phyloP scores from a whole-genome alignment of 2,797 vertebrate genomes.

The Syngnathus acus region DNA sequence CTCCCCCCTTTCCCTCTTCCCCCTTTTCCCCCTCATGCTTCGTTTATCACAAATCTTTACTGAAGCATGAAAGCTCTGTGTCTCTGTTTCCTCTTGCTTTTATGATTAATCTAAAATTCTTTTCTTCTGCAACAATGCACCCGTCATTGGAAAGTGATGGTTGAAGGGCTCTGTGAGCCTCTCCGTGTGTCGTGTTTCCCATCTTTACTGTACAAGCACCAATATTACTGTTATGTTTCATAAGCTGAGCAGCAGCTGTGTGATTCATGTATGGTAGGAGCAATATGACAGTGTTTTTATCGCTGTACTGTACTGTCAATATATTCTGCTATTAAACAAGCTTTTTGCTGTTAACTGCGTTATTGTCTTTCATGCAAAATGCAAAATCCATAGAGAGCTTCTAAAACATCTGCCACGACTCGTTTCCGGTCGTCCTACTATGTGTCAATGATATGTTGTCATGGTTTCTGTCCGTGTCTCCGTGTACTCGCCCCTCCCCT shows the following conservation, averaged over 20 bases:
- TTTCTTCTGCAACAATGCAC: slow-evolving; percentile 42
- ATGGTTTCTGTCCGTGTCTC: too few species aligned
- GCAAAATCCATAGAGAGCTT: background rate
- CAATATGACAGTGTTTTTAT: slow-evolving; percentile 65
- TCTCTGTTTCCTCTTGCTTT: slow-evolving; percentile 40
- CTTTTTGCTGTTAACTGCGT: slow-evolving; percentile 52
- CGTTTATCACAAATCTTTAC: slow-evolving; percentile 18
- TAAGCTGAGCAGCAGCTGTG: slow-evolving; percentile 55
- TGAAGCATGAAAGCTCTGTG: slow-evolving; percentile 19
- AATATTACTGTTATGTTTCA: slow-evolving; percentile 51
- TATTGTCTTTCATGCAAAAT: slow-evolving; percentile 11
- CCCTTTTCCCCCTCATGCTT: slow-evolving; percentile 14
- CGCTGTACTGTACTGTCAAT: slow-evolving; percentile 63
- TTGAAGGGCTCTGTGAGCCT: slow-evolving; percentile 49
- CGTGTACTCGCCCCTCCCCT: too few species aligned
- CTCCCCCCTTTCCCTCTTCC: slow-evolving; percentile 32
- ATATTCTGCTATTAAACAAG: slow-evolving; percentile 69
- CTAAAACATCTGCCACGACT: too few species aligned
- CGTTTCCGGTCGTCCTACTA: too few species aligned
- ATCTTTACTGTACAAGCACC: slow-evolving; percentile 47
- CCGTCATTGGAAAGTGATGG: slow-evolving; percentile 28
- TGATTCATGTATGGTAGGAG: slow-evolving; percentile 63
- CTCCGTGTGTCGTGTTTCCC: slow-evolving; percentile 46
- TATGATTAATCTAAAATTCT: slow-evolving; percentile 29
- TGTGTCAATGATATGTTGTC: too few species aligned